Evolutionary conservation across 2,113 vertebrate species (phyloP).

Genomic region (Brachyistius frenatus): DNA sequence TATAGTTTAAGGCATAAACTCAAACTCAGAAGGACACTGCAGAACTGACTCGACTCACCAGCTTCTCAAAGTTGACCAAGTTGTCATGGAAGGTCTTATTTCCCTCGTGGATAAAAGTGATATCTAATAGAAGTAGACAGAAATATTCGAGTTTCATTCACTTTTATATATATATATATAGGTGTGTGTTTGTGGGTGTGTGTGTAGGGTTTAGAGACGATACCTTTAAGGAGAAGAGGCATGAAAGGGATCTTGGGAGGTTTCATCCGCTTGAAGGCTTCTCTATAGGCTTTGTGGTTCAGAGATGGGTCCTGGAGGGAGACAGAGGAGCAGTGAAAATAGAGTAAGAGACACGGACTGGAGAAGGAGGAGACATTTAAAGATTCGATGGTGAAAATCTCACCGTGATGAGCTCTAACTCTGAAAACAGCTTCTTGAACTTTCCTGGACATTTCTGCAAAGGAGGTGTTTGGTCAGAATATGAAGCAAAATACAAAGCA

Average conservation of each 20-base stretch:
- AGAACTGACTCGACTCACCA: slow-evolving; percentile 86
- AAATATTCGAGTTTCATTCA: slow-evolving; percentile 2
- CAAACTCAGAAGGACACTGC: not conserved
- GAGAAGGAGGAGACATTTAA: not conserved
- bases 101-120: slow-evolving; percentile 99
- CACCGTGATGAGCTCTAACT: slow-evolving; percentile 97
- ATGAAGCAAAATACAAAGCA: not conserved
- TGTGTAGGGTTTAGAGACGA: not conserved
- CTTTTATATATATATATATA: not conserved
- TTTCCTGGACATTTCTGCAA: slow-evolving; percentile 97
- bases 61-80: slow-evolving; percentile 99
- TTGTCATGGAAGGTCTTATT: slow-evolving; percentile 99
- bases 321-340: slow-evolving; percentile 2
- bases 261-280: slow-evolving; percentile 98
- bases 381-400: slow-evolving; percentile 33
- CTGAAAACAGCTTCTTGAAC: slow-evolving; percentile 99
- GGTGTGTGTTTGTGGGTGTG: not conserved
- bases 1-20: slow-evolving; percentile 2
- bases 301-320: slow-evolving; percentile 93
- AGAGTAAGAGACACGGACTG: not conserved
- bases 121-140: slow-evolving; percentile 85
- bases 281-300: slow-evolving; percentile 99
- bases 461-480: not conserved
- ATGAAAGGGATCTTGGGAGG: slow-evolving; percentile 99
- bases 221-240: slow-evolving; percentile 98